Base-by-base conservation (phyloP, 1,140 invertebrate species). In the Popillia japonica region DNA sequence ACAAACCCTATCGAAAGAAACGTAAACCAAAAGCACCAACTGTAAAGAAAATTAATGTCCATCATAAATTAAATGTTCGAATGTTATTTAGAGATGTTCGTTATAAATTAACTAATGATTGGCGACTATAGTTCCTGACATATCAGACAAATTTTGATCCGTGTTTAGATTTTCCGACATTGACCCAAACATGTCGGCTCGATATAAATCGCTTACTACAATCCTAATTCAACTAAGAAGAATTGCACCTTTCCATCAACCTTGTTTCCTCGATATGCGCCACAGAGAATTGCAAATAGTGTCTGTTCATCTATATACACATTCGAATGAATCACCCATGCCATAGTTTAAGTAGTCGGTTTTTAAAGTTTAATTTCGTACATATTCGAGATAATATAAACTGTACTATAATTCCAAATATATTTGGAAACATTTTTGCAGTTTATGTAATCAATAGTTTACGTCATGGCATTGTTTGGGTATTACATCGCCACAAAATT, bases 81-180 rank as follows among this genome's bases (percentile, higher is more conserved):
- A n/a, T 0, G 48, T 55, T 55, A 55, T 55, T 55, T 55, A 55
- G 14, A 55, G 14, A 55, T 3, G 14, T 55, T 0, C 14, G 3
- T 17, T 55, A 17, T 55, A 17, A 55, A 55, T 55, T 55, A 55
- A 0, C 17, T 55, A 55, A 55, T 55, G n/a, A 55, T n/a, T 17
- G 17, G 11, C 2, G 11, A 17, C 48, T 3, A 17, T 17, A 55
- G n/a, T 55, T 55, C 48, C 48, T 17, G 48, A 17, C 6, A n/a
- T 55, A 55, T 17, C 48, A 17, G 48, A 55, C 48, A 55, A 55
- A 55, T 7, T 55, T 55, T 55, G n/a, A 68, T 20, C 22, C 11
- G 11, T 68, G 61, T 68, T 68, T 68, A 68, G 61, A 68, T 68
- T 27, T 68, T 68, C 61, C 27, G 61, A 68, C 61, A 68, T 68